Evolutionary conservation across 2,797 vertebrate species (phyloP), one percentile per base, ranked within the genome.

Genomic region (Sardinella longiceps): DNA sequence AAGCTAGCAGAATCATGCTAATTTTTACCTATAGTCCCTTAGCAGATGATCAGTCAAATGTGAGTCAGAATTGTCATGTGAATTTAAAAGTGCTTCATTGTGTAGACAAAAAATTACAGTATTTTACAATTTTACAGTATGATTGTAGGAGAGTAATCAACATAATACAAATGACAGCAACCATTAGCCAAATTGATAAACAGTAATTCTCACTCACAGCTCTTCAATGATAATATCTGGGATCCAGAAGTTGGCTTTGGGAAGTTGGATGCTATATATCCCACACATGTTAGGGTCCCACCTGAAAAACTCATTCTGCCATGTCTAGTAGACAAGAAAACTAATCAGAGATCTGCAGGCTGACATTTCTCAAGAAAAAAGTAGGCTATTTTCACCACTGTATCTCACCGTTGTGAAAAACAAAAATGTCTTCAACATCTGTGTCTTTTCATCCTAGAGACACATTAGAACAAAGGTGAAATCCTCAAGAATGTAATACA

Each of bases 191-290:
- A n/a, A n/a, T n/a, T n/a, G n/a, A n/a, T n/a, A n/a, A n/a, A n/a
- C n/a, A n/a, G n/a, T n/a, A n/a, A n/a, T n/a, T n/a, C n/a, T n/a
- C 0, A 74, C 95, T 93, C 86, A 96, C 95, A 95, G 94, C 88
- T 96, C 95, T 83, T 93, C 89, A 70, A 86, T 91, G 86, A 92
- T 85, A 74, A 90, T 88, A 53, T 93, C 92, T 30, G 92, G 90
- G 81, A 89, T 83, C 91, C 92, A 92, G 2, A 96, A 88, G n/a
- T 89, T 87, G 23, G 89, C 82, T 46, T 93, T 88, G 58, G 93
- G 93, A 23, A 95, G 3, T 83, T 80, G n/a, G n/a, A n/a, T n/a
- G n/a, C n/a, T 77, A 0, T 20, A 5, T n/a, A 92, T 39, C 4
- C 94, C 92, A 25, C 94, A 94, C 58, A 93, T 88, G 6, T 83